Conservation (phyloP, 2,113 vertebrate genomes). For the Otolemur garnettii region DNA sequence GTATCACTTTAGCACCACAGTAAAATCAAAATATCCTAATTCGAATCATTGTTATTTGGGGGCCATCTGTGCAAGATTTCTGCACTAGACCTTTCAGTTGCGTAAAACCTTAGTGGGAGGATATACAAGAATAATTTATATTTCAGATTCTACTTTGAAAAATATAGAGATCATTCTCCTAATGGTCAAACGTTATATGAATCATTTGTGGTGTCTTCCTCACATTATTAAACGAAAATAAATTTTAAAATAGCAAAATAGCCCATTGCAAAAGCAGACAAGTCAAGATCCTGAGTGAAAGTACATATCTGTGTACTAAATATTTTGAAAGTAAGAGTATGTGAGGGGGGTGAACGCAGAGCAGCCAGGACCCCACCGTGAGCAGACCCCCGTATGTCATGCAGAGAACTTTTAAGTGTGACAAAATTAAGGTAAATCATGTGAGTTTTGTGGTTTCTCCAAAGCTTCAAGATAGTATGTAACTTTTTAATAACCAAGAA, state of each 20-base stretch:
- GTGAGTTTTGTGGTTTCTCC: not conserved
- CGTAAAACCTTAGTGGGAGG: not conserved
- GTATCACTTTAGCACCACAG: not conserved
- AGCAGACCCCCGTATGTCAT: not conserved
- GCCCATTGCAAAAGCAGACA: not conserved
- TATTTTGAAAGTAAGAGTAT: rapidly evolving
- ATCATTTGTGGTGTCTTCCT: not conserved
- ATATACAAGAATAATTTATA: not conserved
- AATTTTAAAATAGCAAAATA: not conserved
- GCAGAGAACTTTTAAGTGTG: not conserved
- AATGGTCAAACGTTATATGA: not conserved
- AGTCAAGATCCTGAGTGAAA: not conserved
- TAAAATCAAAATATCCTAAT: not conserved
- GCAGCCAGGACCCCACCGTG: rapidly evolving
- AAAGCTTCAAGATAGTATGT: not conserved
- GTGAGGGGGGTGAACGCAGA: not conserved
- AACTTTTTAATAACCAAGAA: not conserved
- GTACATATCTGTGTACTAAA: not conserved
- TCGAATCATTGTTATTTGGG: not conserved
- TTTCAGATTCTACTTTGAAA: not conserved
- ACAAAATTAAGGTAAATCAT: not conserved
- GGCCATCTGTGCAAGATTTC: not conserved
- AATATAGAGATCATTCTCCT: not conserved
- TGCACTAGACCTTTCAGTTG: too few relatives aligned
- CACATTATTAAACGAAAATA: not conserved